Conservation (phyloP, 1,140 invertebrate genomes). For the Listronotus oregonensis region DNA sequence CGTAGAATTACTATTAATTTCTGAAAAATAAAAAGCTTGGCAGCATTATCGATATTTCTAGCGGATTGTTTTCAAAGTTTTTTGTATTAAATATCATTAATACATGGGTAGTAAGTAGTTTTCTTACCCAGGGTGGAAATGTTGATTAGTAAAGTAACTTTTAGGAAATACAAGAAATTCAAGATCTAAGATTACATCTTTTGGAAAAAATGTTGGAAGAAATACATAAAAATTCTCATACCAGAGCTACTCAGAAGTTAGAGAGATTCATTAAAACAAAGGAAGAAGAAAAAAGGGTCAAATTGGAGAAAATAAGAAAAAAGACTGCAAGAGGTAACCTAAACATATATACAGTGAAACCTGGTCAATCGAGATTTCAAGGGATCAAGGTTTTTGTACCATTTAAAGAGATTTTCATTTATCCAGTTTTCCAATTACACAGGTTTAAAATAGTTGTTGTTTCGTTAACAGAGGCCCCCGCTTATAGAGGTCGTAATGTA, state of each 20-base stretch:
- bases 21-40: too few relatives aligned
- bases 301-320: slow-evolving; percentile 52
- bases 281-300: slow-evolving; percentile 57
- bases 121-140: background rate
- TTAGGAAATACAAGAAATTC: slow-evolving; percentile 67
- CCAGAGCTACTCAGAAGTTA: slow-evolving; percentile 56
- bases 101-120: background rate
- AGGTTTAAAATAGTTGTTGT: too few relatives aligned
- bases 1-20: too few relatives aligned
- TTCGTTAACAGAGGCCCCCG: too few relatives aligned
- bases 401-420: too few relatives aligned
- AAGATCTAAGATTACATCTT: slow-evolving; percentile 61
- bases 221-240: slow-evolving; percentile 51
- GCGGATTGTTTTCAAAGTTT: too few relatives aligned
- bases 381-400: too few relatives aligned
- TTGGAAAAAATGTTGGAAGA: slow-evolving; percentile 57
- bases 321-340: slow-evolving; percentile 57
- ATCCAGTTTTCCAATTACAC: too few relatives aligned
- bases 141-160: slow-evolving; percentile 13
- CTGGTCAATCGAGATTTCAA: too few relatives aligned
- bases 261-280: slow-evolving; percentile 56
- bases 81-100: background rate
- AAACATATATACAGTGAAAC: background rate
- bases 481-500: too few relatives aligned
- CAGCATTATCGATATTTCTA: too few relatives aligned